These are phyloP conservation scores for Anolis carolinensis DNA, from an alignment of 2,113 vertebrate genomes.

Conservation along the genomic window DNA sequence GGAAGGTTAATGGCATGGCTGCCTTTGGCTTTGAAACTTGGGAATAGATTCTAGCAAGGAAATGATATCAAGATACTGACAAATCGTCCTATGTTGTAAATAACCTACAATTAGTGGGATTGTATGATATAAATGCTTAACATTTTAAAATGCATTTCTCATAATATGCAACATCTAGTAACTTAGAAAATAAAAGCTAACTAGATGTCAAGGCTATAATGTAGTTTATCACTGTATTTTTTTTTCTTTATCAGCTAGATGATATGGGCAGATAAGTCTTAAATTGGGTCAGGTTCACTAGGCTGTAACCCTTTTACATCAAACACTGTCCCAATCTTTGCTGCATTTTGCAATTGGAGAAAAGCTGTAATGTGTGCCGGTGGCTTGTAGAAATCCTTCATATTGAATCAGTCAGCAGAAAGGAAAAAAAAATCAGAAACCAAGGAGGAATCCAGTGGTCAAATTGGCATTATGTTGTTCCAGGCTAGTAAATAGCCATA, in stretches of 20 bases:
- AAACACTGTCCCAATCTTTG: too few species aligned
- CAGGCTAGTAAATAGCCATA: neutral
- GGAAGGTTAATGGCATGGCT: slow-evolving; percentile 20
- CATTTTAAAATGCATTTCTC: slow-evolving; percentile 30
- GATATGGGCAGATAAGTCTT: neutral
- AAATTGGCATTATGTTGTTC: neutral
- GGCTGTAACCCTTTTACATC: neutral
- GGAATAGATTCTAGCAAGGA: slow-evolving; percentile 46
- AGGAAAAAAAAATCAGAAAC: neutral
- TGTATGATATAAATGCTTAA: slow-evolving; percentile 53
- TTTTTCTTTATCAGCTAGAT: neutral
- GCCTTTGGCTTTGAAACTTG: slow-evolving; percentile 62
- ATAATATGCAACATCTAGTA: neutral
- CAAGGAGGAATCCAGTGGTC: neutral
- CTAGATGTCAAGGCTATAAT: neutral
- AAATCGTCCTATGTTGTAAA: neutral
- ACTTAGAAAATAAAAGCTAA: neutral
- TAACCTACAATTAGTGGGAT: neutral
- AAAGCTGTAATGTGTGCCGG: neutral
- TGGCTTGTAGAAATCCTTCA: neutral
- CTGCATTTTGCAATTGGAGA: neutral
- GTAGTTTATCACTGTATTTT: neutral
- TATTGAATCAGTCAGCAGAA: neutral
- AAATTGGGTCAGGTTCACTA: neutral
- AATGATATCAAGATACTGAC: neutral